Conservation (phyloP, 2,888 invertebrate genomes). For the Pristionchus entomophagus region DNA sequence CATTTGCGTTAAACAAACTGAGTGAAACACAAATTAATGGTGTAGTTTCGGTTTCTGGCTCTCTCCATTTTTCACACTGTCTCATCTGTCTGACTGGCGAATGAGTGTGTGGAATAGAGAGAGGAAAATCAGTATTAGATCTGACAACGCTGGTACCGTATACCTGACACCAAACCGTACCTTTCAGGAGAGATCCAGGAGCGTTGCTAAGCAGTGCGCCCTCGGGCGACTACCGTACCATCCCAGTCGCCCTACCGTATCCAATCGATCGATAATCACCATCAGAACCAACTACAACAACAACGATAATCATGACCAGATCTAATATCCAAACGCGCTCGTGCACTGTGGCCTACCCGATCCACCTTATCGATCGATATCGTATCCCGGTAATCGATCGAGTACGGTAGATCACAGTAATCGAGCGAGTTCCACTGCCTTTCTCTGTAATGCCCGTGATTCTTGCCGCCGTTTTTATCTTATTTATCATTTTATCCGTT, state of each 20-base stretch:
- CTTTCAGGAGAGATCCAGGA: conserved; percentile 72
- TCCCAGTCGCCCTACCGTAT: neutral
- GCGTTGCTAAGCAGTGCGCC: conserved; percentile 61
- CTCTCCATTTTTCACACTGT: too few relatives aligned
- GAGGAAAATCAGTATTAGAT: too few relatives aligned
- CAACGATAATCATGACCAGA: neutral
- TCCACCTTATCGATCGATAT: conserved; percentile 6
- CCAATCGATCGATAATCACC: neutral
- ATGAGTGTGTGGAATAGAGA: too few relatives aligned
- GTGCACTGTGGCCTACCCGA: neutral
- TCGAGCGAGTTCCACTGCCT: neutral
- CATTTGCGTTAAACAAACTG: too few relatives aligned
- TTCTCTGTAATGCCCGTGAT: neutral
- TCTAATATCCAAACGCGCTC: neutral
- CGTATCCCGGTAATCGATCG: neutral
- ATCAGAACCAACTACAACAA: too few relatives aligned
- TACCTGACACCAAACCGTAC: neutral
- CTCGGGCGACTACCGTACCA: neutral
- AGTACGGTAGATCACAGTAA: neutral
- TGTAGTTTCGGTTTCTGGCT: too few relatives aligned
- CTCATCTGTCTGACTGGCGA: too few relatives aligned
- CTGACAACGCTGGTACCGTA: neutral
- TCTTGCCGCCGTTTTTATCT: neutral
- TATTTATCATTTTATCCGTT: neutral
- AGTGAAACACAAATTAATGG: too few relatives aligned